Evolutionary conservation across 92 coral and sea anemone genomes (phyloP).

Genomic region (Porites rus): DNA sequence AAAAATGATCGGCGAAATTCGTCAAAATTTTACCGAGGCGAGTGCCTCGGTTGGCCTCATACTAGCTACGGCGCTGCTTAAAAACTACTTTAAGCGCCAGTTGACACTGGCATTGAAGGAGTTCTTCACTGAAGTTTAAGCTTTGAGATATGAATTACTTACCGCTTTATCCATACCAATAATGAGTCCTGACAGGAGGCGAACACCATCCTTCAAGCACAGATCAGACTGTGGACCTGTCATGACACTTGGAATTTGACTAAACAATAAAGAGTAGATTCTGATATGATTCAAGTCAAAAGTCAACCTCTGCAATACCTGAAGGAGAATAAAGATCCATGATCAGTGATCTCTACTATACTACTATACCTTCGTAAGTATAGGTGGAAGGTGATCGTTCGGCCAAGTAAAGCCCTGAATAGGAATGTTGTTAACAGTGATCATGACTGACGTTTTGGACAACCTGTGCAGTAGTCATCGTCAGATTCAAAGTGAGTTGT

Average conservation of each 20-base stretch:
- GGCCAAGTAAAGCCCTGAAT: too few relatives aligned
- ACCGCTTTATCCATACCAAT: conserved; percentile 58
- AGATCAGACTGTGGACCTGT: conserved; percentile 12
- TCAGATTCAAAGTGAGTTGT: too few relatives aligned
- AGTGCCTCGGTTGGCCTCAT: too few relatives aligned
- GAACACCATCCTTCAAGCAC: conserved; percentile 49
- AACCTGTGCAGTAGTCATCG: too few relatives aligned
- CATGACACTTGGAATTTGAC: conserved; percentile 40
- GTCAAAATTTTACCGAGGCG: too few relatives aligned
- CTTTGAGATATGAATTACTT: conserved; percentile 4
- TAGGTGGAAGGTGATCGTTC: too few relatives aligned
- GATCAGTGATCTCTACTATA: too few relatives aligned
- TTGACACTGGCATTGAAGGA: background rate
- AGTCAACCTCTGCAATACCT: conserved; percentile 58
- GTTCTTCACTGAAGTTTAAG: background rate
- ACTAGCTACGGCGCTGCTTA: too few relatives aligned
- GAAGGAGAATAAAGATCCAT: background rate
- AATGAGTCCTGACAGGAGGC: conserved; percentile 13
- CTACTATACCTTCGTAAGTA: too few relatives aligned
- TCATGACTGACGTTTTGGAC: too few relatives aligned
- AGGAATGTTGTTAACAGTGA: too few relatives aligned
- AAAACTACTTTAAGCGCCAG: background rate
- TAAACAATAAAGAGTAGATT: conserved; percentile 60
- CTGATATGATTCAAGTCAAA: conserved; percentile 56
- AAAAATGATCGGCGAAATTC: too few relatives aligned